Evolutionary conservation across 1,140 invertebrate species (phyloP).

Genomic region (Sipha flava): DNA sequence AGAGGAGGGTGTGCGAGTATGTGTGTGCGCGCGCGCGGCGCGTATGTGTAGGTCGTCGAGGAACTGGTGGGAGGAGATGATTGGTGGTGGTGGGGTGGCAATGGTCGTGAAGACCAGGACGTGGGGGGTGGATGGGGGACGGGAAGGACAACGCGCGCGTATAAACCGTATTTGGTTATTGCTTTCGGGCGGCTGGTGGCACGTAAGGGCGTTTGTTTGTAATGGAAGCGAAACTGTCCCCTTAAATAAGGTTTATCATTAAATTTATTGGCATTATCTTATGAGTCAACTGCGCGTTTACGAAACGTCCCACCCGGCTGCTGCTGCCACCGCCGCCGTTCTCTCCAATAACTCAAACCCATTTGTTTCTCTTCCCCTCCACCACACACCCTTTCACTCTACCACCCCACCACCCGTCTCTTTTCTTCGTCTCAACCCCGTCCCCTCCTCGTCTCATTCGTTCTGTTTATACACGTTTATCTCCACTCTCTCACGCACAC

Average conservation of each 20-base stretch:
- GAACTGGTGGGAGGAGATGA: not conserved
- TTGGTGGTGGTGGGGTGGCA: not conserved
- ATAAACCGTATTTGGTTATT: slow-evolving; percentile 33
- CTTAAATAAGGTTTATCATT: slow-evolving; percentile 33
- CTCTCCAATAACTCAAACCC: slow-evolving; percentile 31
- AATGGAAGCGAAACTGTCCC: slow-evolving; percentile 32
- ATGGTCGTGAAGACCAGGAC: not conserved
- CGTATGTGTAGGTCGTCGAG: not conserved
- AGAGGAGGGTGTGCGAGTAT: not conserved
- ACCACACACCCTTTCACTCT: not conserved
- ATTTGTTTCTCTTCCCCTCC: slow-evolving; percentile 1
- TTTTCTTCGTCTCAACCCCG: too few species aligned
- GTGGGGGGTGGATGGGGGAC: not conserved
- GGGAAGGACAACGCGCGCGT: not conserved
- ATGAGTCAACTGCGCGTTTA: slow-evolving; percentile 31
- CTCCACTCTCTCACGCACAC: not conserved
- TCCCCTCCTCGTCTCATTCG: not conserved
- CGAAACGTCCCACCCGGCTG: slow-evolving; percentile 28
- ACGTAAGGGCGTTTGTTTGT: slow-evolving; percentile 33
- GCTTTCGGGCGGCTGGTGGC: slow-evolving; percentile 32
- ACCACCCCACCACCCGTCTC: not conserved
- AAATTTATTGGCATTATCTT: slow-evolving; percentile 33
- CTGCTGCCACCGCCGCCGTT: not conserved
- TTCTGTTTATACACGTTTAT: not conserved
- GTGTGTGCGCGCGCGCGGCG: not conserved